Evolutionary conservation across 1,140 invertebrate species (phyloP), one percentile per base, ranked within the genome.

Genomic region (Mizuhopecten yessoensis): DNA sequence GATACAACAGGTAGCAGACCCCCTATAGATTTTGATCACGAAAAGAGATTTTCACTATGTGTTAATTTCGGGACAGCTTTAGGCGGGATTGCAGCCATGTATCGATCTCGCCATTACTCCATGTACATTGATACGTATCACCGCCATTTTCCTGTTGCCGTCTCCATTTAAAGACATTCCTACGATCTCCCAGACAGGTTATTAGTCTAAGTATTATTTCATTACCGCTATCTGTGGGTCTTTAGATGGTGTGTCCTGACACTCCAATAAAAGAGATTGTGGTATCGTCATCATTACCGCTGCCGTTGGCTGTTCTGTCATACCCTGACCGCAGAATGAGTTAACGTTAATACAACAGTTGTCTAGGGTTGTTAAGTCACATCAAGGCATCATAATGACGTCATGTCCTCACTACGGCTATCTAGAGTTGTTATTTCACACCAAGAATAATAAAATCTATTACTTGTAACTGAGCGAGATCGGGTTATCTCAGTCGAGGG

Each of bases 131-230:
- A 75, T 29, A 75, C 23, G 1, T 49, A 13, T 49, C 45, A 23
- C 20, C 45, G 57, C 57, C 57, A 75, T 75, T 75, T 75, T 13
- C 57, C 57, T 29, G 57, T 75, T 29, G 29, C 23, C n/a, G 57
- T 75, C 57, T 75, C 23, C 2, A 29, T 75, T 7, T 75, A 9
- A 75, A n/a, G 23, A 75, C 17, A 29, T 75, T 29, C 57, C 0
- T 75, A 29, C 57, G 5, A 7, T 29, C 23, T 75, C 5, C 57
- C n/a, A 75, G 57, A 75, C 57, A n/a, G 57, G 23, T n/a, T 75
- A 75, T 75, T 75, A 75, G 23, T 29, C 23, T 75, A 75, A n/a
- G 57, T 75, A 75, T 75, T 75, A 75, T 75, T 29, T 75, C 57
- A 75, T 75, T 75, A 29, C 57, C 2, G 5, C 23, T 75, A 1